Evolutionary conservation across 2,113 vertebrate genomes (phyloP), one percentile per base, ranked within the genome.

Genomic region (Aptenodytes patagonicus): DNA sequence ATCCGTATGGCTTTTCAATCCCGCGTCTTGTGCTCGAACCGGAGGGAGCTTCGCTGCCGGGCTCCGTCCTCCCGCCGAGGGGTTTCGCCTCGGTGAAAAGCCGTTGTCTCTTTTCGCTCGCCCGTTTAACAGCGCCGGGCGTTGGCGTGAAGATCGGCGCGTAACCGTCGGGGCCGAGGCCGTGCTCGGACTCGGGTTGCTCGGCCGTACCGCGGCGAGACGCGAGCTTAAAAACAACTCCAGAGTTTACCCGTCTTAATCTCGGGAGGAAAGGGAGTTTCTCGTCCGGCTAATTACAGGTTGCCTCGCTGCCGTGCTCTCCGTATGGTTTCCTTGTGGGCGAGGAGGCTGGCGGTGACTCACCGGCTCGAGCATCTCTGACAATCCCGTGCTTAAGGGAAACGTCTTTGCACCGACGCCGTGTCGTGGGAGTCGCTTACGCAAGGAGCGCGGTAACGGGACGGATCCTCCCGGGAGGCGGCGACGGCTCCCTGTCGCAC

Each of bases 71-170:
- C 44, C 1, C 3, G 18, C 54, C 7, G 3, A 12, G 62, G 62
- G 55, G 20, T 11, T 55, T 20, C 3, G 24, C 20, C 31, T 4
- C 7, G 11, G 26, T 19, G n/a, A 12, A 17, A 11, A n/a, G 8
- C 40, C 6, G 2, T 8, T 10, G 17, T 3, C 4, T 9, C 6
- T 29, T 46, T 12, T 12, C 14, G 0, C 1, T 16, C 10, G 36
- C 60, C 26, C 7, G 17, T 29, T 36, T 4, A 7, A 16, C 34
- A 4, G 31, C 4, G 4, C 38, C 4, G 6, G 17, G 36, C 11
- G 14, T 8, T 5, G 4, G 34, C 4, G 19, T 1, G 20, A 1
- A 6, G 13, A 7, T 12, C 21, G 6, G 42, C 1, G 17, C 3
- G 1, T 26, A 4, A 6, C 13, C 3, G 4, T 4, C 18, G 5